Conservation (phyloP, 2,113 vertebrate genomes). For the Numida meleagris region DNA sequence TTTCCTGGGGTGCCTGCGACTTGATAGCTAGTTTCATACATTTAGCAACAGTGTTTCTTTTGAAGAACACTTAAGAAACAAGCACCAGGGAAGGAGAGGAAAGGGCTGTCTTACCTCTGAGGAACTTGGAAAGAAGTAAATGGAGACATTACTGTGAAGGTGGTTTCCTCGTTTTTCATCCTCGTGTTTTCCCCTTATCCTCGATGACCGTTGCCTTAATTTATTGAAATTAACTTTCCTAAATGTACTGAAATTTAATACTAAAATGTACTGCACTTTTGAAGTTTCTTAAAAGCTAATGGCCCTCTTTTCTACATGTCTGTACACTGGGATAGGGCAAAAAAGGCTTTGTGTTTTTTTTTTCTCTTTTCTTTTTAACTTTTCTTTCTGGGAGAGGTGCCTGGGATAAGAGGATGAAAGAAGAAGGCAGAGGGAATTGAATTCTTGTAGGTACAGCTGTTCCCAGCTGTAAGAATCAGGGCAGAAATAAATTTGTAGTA, state of each 20-base stretch:
- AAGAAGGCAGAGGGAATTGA: background rate
- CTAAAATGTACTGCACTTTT: background rate
- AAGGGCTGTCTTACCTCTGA: background rate
- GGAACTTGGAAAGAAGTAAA: background rate
- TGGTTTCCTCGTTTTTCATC: background rate
- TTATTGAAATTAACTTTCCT: background rate
- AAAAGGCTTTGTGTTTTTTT: background rate
- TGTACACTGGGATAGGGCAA: background rate
- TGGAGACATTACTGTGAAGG: background rate
- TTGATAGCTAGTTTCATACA: conserved; percentile 14
- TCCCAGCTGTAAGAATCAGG: background rate
- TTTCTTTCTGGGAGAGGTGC: background rate
- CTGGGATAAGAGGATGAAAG: background rate
- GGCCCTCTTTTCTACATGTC: background rate
- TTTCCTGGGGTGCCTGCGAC: background rate
- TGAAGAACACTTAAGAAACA: background rate
- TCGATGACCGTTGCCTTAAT: background rate
- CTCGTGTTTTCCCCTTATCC: background rate
- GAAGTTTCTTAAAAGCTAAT: background rate
- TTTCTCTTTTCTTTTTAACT: too few relatives aligned
- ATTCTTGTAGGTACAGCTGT: conserved; percentile 13
- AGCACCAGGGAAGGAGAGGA: background rate
- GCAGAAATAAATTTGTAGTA: background rate
- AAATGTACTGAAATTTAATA: background rate
- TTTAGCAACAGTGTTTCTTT: background rate